Percentiles rank a stretch among this genome's conserved stretches.
These are phyloP conservation scores for Nysson spinosus DNA, from an alignment of 2,888 invertebrate genomes.

Conservation along the genomic window DNA sequence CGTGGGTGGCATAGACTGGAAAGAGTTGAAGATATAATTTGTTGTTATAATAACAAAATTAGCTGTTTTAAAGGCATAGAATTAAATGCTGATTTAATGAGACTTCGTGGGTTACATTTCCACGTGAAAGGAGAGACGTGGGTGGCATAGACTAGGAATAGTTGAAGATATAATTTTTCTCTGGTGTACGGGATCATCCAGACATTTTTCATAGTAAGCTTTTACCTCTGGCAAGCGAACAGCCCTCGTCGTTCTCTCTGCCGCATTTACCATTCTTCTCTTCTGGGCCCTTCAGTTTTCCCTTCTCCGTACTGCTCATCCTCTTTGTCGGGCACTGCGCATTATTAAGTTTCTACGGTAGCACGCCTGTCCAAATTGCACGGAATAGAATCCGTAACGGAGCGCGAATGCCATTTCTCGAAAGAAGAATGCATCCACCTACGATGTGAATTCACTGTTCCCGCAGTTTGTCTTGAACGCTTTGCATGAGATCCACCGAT, in stretches of 20 bases:
- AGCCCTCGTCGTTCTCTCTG: conserved; percentile 26
- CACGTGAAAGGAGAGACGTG: background rate
- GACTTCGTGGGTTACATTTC: background rate
- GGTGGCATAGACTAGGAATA: conserved; percentile 28
- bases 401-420: conserved; percentile 49
- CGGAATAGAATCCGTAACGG: conserved; percentile 66
- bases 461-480: conserved; percentile 24
- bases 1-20: no score
- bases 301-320: conserved; percentile 19
- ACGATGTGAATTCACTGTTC: conserved; percentile 30
- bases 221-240: conserved; percentile 40
- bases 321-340: conserved; percentile 43
- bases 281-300: conserved; percentile 24
- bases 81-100: no score
- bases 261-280: conserved; percentile 34
- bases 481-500: background rate
- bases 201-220: conserved; percentile 72
- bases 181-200: conserved; percentile 61
- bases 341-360: conserved; percentile 52
- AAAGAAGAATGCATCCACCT: conserved; percentile 48
- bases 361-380: conserved; percentile 64
- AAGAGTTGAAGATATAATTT: no score
- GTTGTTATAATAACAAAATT: no score
- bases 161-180: conserved; percentile 69
- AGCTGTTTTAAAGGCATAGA: no score